Evolutionary conservation across 2,888 invertebrate genomes (phyloP).

Genomic region (Corbicula japonica): DNA sequence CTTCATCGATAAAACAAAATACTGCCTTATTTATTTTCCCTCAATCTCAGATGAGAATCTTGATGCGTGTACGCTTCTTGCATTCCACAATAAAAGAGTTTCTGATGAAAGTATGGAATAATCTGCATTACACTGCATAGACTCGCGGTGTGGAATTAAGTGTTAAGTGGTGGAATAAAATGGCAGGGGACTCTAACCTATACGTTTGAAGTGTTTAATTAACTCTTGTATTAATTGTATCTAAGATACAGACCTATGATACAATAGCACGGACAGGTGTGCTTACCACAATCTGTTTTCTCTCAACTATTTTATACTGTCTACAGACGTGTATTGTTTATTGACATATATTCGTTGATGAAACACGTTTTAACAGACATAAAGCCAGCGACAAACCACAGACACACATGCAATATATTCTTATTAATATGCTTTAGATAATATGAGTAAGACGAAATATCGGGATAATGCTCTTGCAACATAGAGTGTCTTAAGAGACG

Average conservation of each 20-base stretch:
- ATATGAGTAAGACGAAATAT: too few relatives aligned
- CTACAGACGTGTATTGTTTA: constrained; percentile 12
- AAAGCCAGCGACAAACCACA: too few relatives aligned
- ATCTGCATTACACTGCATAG: constrained; percentile 21
- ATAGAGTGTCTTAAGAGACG: too few relatives aligned
- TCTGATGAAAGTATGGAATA: constrained; percentile 24
- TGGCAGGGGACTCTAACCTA: constrained; percentile 18
- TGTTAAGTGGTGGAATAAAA: constrained; percentile 28
- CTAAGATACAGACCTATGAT: constrained; percentile 36
- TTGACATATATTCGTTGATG: too few relatives aligned
- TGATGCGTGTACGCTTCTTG: too few relatives aligned
- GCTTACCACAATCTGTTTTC: background rate
- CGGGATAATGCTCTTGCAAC: too few relatives aligned
- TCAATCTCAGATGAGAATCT: constrained; percentile 13
- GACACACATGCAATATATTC: too few relatives aligned
- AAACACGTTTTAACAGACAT: too few relatives aligned
- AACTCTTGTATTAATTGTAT: constrained; percentile 51
- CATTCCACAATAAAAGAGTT: constrained; percentile 24
- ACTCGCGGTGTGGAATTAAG: constrained; percentile 23
- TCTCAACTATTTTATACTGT: background rate
- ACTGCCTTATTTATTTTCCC: background rate
- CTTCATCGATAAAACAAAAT: constrained; percentile 19
- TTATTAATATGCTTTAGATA: too few relatives aligned
- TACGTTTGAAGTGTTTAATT: constrained; percentile 48
- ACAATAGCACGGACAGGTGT: constrained; percentile 43